Evolutionary conservation across 2,888 invertebrate species (phyloP), one percentile per base, ranked within the genome.

Genomic region (Lasioglossum zephyrum): DNA sequence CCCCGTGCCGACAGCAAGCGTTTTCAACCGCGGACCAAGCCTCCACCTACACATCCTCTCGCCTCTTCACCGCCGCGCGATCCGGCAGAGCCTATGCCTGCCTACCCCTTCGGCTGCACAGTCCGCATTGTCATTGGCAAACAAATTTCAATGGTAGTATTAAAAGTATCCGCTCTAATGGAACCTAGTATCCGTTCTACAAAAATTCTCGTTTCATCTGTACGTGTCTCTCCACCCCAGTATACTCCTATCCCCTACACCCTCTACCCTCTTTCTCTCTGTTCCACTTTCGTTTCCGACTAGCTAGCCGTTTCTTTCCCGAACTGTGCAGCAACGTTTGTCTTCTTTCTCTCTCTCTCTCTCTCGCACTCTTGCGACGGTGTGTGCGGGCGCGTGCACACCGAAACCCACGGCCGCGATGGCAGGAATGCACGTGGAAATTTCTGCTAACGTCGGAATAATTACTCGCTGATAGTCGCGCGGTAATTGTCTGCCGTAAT

Each of bases 121-220:
- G 92, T 93, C 92, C 92, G 93, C 94, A 94, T 94, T 95, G 93
- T 93, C 94, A 94, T 94, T 93, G 93, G 94, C 94, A 95, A 95
- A 95, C 95, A 95, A 93, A 93, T 94, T 93, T 93, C 93, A 93
- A 94, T 94, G 93, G 92, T 89, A 92, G 94, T 94, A 95, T 94
- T 94, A 95, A 94, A 94, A 94, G 91, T 94, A 94, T 94, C 94
- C 94, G 92, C 89, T 94, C 92, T 94, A 94, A 94, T 94, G 92
- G 94, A 94, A 94, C 91, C 88, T 87, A 88, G 89, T 87, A 89
- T 91, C 90, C 91, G 89, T 87, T 88, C 88, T 89, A 90, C 87
- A 85, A 91, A 92, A 91, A 91, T 90, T 90, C 91, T 84, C 89
- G 77, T 84, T 79, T 78, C 76, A 82, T 87, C 82, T 81, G 85